Conservation (phyloP, 2,888 invertebrate genomes). For the Lacanobia wlatinum region DNA sequence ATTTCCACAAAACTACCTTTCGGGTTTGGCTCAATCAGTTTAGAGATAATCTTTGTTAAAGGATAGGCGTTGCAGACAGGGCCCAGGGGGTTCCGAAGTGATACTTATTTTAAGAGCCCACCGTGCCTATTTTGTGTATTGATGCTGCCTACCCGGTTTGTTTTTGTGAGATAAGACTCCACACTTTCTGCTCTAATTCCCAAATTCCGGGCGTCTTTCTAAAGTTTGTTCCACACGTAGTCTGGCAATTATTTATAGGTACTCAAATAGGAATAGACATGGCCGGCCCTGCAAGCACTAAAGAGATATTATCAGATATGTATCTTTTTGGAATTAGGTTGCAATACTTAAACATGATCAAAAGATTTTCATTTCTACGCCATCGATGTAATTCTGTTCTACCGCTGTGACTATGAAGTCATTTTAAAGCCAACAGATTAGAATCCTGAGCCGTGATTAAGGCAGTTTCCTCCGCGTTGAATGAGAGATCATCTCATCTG, state of each 20-base stretch:
- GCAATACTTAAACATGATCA: neutral
- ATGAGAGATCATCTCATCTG: constrained; percentile 79
- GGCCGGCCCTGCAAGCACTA: neutral
- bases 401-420: no score
- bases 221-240: neutral
- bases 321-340: no score
- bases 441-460: constrained; percentile 72
- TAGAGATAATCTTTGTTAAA: neutral
- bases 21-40: neutral
- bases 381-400: neutral
- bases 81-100: no score
- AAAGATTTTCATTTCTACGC: neutral
- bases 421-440: constrained; percentile 75
- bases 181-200: no score
- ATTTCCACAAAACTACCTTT: neutral
- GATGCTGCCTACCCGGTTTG: no score
- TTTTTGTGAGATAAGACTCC: no score
- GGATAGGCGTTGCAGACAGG: no score
- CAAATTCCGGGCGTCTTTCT: no score
- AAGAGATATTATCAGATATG: no score
- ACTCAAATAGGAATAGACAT: neutral
- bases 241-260: neutral
- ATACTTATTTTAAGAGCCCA: neutral
- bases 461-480: constrained; percentile 71
- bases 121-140: no score